A percentile compares a stretch with the other conserved stretches of the same genome.
Conservation (phyloP, 37 sponge, comb jelly and placozoan genomes). For the Geodia barretti region DNA sequence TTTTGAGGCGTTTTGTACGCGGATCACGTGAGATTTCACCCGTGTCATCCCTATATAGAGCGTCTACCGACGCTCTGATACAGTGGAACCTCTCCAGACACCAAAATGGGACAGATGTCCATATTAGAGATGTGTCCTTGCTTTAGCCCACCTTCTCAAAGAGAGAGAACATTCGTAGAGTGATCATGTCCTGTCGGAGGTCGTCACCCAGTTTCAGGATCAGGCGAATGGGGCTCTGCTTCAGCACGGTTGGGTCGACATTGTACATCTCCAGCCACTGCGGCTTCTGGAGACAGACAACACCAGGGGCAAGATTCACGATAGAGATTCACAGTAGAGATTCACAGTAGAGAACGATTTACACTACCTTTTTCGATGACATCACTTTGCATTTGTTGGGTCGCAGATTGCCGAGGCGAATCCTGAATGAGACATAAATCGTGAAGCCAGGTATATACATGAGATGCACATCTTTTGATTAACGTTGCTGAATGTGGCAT, state of each 20-base stretch:
- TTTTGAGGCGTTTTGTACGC: too few species aligned
- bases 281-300: slow-evolving; percentile 38
- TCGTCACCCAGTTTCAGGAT: slow-evolving; percentile 78
- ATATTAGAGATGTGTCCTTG: too few species aligned
- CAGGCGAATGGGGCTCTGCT: slow-evolving; percentile 15
- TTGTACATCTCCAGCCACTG: slow-evolving; percentile 70
- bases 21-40: too few species aligned
- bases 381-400: slow-evolving; percentile 61
- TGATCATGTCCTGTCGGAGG: slow-evolving; percentile 82
- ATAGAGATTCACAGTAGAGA: not conserved
- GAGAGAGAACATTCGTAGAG: slow-evolving; percentile 59
- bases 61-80: too few species aligned
- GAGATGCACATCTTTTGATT: too few species aligned
- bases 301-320: not conserved
- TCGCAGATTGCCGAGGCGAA: slow-evolving; percentile 41
- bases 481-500: too few species aligned
- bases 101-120: too few species aligned
- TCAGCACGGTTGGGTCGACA: slow-evolving; percentile 19
- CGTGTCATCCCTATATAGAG: too few species aligned
- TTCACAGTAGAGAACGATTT: too few species aligned
- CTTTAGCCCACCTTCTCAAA: slow-evolving; percentile 74
- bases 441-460: too few species aligned
- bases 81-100: too few species aligned
- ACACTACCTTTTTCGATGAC: slow-evolving; percentile 60
- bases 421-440: not conserved